Evolutionary conservation across 2,888 invertebrate species (phyloP).

Genomic region (Hemithea aestivaria): DNA sequence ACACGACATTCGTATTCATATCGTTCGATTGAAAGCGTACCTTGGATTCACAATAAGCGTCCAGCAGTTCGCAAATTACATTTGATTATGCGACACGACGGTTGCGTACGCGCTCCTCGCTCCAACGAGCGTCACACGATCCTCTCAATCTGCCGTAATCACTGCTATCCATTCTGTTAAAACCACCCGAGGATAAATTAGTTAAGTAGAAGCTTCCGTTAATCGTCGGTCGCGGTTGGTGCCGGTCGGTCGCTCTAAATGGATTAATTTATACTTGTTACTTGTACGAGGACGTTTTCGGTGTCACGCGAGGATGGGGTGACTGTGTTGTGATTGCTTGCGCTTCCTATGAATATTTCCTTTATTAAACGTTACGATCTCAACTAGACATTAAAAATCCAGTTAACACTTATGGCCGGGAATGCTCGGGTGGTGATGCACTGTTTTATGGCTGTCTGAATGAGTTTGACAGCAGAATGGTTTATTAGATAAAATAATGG

Average conservation of each 20-base stretch:
- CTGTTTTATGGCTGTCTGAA: conserved; percentile 35
- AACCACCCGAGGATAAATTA: conserved; percentile 79
- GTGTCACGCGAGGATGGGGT: conserved; percentile 78
- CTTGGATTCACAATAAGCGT: conserved; percentile 29
- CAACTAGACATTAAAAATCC: conserved; percentile 28
- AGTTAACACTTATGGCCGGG: conserved; percentile 13
- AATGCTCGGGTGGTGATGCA: conserved; percentile 27
- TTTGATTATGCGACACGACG: conserved; percentile 35
- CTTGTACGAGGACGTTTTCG: conserved; percentile 77
- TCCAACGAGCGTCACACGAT: conserved; percentile 60
- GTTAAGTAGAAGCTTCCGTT: conserved; percentile 80
- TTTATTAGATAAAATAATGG: conserved; percentile 21
- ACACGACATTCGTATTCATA: conserved; percentile 16
- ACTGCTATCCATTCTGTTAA: conserved; percentile 80
- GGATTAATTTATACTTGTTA: conserved; percentile 78
- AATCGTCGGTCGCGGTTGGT: conserved; percentile 74
- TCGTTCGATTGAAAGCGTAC: conserved; percentile 33
- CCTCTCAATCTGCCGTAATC: conserved; percentile 67
- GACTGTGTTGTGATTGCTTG: conserved; percentile 77
- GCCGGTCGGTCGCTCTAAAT: conserved; percentile 74
- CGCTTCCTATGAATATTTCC: conserved; percentile 73
- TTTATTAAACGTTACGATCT: conserved; percentile 56
- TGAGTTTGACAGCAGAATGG: conserved; percentile 23
- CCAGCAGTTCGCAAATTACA: conserved; percentile 41
- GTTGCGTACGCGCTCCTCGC: conserved; percentile 40